Conservation (phyloP, 2,888 invertebrate genomes). For the Mythimna pallens region DNA sequence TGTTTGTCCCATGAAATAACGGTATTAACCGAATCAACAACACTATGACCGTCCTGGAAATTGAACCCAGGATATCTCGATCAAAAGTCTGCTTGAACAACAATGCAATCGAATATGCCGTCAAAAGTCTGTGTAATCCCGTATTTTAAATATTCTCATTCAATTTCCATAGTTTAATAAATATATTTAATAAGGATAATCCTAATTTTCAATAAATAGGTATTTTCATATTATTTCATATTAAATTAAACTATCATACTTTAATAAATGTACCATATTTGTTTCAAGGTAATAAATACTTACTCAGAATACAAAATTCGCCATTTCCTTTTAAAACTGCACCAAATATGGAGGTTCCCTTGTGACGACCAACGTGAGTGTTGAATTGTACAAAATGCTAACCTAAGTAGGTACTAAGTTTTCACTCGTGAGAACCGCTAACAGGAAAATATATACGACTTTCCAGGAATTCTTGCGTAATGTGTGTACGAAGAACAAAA, state of each 20-base stretch:
- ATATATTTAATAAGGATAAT: too few species aligned
- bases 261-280: background rate
- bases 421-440: background rate
- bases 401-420: conserved; percentile 1
- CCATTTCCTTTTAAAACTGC: conserved; percentile 2
- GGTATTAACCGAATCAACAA: too few species aligned
- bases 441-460: background rate
- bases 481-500: conserved; percentile 1
- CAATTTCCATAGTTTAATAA: background rate
- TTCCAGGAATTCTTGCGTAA: background rate
- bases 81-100: background rate
- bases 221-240: too few species aligned
- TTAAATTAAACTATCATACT: background rate
- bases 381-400: conserved; percentile 1
- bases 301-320: background rate
- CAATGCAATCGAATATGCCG: background rate
- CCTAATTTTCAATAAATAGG: background rate
- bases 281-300: background rate
- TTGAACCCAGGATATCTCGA: too few species aligned
- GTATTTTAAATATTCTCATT: background rate
- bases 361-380: background rate
- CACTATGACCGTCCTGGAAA: too few species aligned
- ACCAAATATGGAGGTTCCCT: background rate
- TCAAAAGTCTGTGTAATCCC: background rate
- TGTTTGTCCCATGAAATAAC: too few species aligned